A percentile compares a stretch with the other conserved stretches of the same genome.
phyloP scores from a whole-genome alignment of 2,797 vertebrate genomes.

The Lates japonicus region DNA sequence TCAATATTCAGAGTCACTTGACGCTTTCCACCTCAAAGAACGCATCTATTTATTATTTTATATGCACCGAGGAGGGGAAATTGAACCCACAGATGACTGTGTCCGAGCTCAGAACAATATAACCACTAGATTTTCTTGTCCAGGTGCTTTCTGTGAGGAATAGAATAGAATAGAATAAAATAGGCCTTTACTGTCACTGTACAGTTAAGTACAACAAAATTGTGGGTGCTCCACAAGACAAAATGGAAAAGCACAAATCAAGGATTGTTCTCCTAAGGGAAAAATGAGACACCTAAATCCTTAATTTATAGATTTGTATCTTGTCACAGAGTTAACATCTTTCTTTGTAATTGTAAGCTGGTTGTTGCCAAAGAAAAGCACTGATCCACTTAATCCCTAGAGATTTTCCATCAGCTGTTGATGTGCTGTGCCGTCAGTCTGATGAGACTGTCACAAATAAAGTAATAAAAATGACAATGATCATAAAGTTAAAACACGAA shows the following conservation, averaged over 20 bases:
- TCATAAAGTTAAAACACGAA: neutral
- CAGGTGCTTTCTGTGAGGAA: slow-evolving; percentile 30
- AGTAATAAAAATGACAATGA: slow-evolving; percentile 24
- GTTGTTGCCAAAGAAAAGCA: slow-evolving; percentile 28
- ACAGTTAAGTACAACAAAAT: too few relatives aligned
- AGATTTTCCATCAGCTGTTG: slow-evolving; percentile 48
- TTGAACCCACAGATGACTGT: slow-evolving; percentile 26
- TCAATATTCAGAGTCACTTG: slow-evolving; percentile 72
- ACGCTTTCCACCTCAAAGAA: slow-evolving; percentile 68
- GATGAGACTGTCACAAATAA: slow-evolving; percentile 36
- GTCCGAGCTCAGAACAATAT: slow-evolving; percentile 37
- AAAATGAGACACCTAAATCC: slow-evolving; percentile 38
- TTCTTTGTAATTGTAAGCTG: slow-evolving; percentile 31
- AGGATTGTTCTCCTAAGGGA: neutral
- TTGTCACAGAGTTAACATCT: slow-evolving; percentile 32
- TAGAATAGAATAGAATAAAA: neutral
- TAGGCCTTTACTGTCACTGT: too few relatives aligned
- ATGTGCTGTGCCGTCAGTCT: slow-evolving; percentile 28
- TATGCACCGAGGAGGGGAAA: slow-evolving; percentile 41
- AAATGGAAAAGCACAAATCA: neutral
- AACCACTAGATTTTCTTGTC: slow-evolving; percentile 12
- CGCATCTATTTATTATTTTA: slow-evolving; percentile 73
- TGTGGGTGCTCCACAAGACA: neutral
- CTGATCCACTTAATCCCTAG: slow-evolving; percentile 48
- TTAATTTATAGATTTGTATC: slow-evolving; percentile 28